phyloP scores from a whole-genome alignment of 2,888 invertebrate genomes.

The Amphiduros pacificus region DNA sequence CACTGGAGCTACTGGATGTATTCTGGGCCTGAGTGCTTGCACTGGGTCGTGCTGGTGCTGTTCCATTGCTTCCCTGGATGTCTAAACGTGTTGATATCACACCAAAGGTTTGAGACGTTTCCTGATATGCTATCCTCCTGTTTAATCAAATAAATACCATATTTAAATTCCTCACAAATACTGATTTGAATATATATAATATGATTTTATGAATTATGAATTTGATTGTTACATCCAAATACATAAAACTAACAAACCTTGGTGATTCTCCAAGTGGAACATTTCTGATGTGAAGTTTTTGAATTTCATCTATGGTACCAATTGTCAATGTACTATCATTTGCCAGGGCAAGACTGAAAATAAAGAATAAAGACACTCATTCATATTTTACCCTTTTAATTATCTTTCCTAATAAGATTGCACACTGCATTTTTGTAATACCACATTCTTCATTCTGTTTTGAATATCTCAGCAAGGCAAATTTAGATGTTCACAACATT shows the following conservation, averaged over 20 bases:
- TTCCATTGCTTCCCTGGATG: slow-evolving; percentile 61
- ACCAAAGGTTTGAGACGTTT: slow-evolving; percentile 78
- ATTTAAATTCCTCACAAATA: too few relatives aligned
- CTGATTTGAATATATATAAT: too few relatives aligned
- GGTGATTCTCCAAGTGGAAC: slow-evolving; percentile 94
- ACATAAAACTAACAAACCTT: slow-evolving; percentile 42
- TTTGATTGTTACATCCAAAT: background rate
- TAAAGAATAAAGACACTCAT: background rate
- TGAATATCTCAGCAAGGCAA: too few relatives aligned
- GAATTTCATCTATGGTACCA: slow-evolving; percentile 97
- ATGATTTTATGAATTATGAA: background rate
- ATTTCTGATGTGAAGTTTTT: slow-evolving; percentile 94
- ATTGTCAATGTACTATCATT: slow-evolving; percentile 88
- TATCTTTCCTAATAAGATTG: too few relatives aligned
- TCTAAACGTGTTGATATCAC: slow-evolving; percentile 89
- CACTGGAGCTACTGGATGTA: slow-evolving; percentile 63
- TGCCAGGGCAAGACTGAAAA: slow-evolving; percentile 74
- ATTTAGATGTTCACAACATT: too few relatives aligned
- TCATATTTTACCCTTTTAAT: too few relatives aligned
- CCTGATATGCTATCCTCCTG: slow-evolving; percentile 91
- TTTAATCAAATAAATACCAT: background rate
- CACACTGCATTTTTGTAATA: too few relatives aligned
- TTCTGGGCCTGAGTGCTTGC: slow-evolving; percentile 69
- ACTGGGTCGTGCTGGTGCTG: slow-evolving; percentile 70
- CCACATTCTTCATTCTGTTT: too few relatives aligned